Evolutionary conservation across 2,113 vertebrate genomes (phyloP), one percentile per base, ranked within the genome.

Genomic region (Sinocyclocheilus anshuiensis): DNA sequence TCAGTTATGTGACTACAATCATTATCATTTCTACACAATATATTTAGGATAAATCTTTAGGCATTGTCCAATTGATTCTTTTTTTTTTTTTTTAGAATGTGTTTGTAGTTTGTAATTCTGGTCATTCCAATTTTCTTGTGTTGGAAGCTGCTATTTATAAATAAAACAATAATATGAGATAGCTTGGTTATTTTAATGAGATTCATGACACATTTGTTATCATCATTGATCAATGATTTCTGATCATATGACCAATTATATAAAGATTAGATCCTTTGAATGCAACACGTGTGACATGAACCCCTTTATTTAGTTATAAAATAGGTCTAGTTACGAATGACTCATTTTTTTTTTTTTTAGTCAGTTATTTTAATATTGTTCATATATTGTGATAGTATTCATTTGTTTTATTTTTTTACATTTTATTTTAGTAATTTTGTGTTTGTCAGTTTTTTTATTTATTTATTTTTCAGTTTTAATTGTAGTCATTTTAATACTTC

Each of bases 91-190:
- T 84, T 33, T 77, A 33, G 63, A 36, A 12, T 42, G 2, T 65
- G 13, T 53, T 85, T 22, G 1, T 55, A 53, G 18, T 20, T 85
- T 63, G 18, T 72, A 72, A 72, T 72, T 61, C 57, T 22, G 18
- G 33, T 42, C 36, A 42, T 72, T 42, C 18, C 69, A 20, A 11
- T 79, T 78, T 42, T 67, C 42, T 50, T 53, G 77, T 50, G 36
- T 57, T 59, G 53, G 26, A 84, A 57, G 22, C 33, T 84, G 50
- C 50, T 84, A 53, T 84, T 59, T 76, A 26, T 53, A 84, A 84
- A 84, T 74, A 84, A 59, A 84, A 74, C 53, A 33, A 20, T 45
- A 39, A 69, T 63, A 16, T 13, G 39, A 75, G 36, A 42, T 22
- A 9, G 8, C 69, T 74, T 42, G 20, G 36, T 5, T 45, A 74